Conservation (phyloP, 1,140 invertebrate genomes). For the Periplaneta americana region DNA sequence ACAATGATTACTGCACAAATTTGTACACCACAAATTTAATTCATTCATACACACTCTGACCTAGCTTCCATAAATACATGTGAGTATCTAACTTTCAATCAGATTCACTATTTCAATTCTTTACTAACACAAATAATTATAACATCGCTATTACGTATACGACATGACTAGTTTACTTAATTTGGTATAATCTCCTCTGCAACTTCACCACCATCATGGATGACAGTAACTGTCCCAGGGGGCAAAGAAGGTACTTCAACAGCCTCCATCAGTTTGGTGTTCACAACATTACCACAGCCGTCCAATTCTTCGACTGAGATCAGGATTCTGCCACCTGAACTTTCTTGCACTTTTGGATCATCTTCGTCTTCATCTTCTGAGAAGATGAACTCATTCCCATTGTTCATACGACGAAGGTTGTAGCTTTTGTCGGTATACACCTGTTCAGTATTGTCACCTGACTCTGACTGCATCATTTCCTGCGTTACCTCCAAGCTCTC, state of each 20-base stretch:
- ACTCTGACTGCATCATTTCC: slow-evolving; percentile 43
- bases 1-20: no score
- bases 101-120: no score
- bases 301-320: slow-evolving; percentile 48
- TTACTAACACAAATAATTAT: no score
- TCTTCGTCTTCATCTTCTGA: not conserved
- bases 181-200: no score
- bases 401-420: not conserved
- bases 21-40: no score
- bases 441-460: not conserved
- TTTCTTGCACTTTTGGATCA: not conserved
- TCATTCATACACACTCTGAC: no score
- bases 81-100: no score
- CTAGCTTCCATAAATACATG: no score
- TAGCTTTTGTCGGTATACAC: not conserved
- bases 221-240: slow-evolving; percentile 6
- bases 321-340: slow-evolving; percentile 25
- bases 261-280: slow-evolving; percentile 39
- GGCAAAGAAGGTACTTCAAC: slow-evolving; percentile 39
- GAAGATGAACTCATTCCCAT: not conserved
- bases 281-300: slow-evolving; percentile 43
- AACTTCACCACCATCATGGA: not conserved
- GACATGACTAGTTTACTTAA: no score
- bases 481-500: slow-evolving; percentile 70
- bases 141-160: no score